A percentile compares a stretch with the other conserved stretches of the same genome.
These are phyloP conservation scores for Delia radicum DNA, from an alignment of 1,140 invertebrate species.

Conservation along the genomic window DNA sequence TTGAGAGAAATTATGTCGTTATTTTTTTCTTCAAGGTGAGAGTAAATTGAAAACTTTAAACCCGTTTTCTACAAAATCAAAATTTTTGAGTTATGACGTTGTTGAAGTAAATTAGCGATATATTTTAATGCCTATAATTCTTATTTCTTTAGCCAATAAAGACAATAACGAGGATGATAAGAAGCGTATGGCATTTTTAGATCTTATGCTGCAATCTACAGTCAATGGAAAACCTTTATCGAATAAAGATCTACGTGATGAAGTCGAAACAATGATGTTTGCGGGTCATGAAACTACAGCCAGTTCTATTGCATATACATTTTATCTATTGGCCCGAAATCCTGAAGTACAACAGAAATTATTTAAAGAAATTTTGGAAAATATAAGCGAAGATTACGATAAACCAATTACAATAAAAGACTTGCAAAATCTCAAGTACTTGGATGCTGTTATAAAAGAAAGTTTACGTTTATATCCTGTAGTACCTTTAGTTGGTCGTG, in stretches of 20 bases:
- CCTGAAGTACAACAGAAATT: conserved; percentile 62
- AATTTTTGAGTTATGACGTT: too few relatives aligned
- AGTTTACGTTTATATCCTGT: conserved; percentile 64
- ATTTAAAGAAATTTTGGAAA: conserved; percentile 61
- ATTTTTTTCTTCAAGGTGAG: too few relatives aligned
- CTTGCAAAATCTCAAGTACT: conserved; percentile 34
- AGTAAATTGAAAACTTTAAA: too few relatives aligned
- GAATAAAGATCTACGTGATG: conserved; percentile 67
- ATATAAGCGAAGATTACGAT: conserved; percentile 56
- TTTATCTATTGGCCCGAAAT: conserved; percentile 60
- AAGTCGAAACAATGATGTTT: conserved; percentile 77
- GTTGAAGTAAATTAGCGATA: too few relatives aligned
- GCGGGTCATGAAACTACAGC: conserved; percentile 73
- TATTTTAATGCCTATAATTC: too few relatives aligned
- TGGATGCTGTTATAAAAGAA: conserved; percentile 66
- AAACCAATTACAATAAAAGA: conserved; percentile 28
- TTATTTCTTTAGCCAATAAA: too few relatives aligned
- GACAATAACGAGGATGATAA: too few relatives aligned
- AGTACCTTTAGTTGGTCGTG: conserved; percentile 65
- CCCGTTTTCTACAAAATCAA: too few relatives aligned
- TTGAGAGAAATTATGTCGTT: too few relatives aligned
- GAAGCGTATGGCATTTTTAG: conserved; percentile 72
- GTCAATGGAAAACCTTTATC: conserved; percentile 61
- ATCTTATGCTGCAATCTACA: conserved; percentile 68
- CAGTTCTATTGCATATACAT: conserved; percentile 59